These are phyloP conservation scores for Mythimna pallens DNA, from an alignment of 2,888 invertebrate genomes.

Conservation along the genomic window DNA sequence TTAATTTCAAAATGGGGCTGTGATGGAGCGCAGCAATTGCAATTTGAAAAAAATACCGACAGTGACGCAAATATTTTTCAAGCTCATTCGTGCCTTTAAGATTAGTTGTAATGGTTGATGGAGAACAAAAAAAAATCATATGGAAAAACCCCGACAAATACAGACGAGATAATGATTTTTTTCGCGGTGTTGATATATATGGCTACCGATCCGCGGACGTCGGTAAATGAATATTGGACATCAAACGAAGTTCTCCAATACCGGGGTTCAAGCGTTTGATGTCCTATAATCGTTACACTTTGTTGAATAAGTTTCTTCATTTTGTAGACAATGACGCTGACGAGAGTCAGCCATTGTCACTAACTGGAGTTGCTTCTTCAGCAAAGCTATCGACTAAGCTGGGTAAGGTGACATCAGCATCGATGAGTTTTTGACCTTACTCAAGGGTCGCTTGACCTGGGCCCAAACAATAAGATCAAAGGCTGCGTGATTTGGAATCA, in stretches of 20 bases:
- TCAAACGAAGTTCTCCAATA: slow-evolving; percentile 39
- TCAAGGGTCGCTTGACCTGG: slow-evolving; percentile 58
- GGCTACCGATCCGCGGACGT: slow-evolving; percentile 45
- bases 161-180: slow-evolving; percentile 52
- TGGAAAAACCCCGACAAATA: too few species aligned
- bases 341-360: slow-evolving; percentile 1
- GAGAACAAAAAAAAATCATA: too few species aligned
- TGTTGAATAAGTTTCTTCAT: slow-evolving; percentile 54
- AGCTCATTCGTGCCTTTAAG: too few species aligned
- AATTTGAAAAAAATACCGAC: too few species aligned
- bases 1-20: too few species aligned
- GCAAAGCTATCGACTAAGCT: slow-evolving; percentile 17
- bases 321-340: too few species aligned
- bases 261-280: slow-evolving; percentile 23
- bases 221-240: slow-evolving; percentile 52
- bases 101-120: too few species aligned
- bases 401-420: slow-evolving; percentile 39
- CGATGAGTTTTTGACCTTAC: slow-evolving; percentile 62
- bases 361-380: slow-evolving; percentile 5
- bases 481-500: slow-evolving; percentile 54
- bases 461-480: slow-evolving; percentile 52
- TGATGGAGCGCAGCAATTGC: too few species aligned
- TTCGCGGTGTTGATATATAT: slow-evolving; percentile 52
- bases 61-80: too few species aligned
- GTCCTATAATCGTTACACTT: slow-evolving; percentile 6